Percentiles rank a stretch among this genome's conserved stretches.
Evolutionary conservation across 2,888 invertebrate species (phyloP).

Genomic region (Agelastica alni): DNA sequence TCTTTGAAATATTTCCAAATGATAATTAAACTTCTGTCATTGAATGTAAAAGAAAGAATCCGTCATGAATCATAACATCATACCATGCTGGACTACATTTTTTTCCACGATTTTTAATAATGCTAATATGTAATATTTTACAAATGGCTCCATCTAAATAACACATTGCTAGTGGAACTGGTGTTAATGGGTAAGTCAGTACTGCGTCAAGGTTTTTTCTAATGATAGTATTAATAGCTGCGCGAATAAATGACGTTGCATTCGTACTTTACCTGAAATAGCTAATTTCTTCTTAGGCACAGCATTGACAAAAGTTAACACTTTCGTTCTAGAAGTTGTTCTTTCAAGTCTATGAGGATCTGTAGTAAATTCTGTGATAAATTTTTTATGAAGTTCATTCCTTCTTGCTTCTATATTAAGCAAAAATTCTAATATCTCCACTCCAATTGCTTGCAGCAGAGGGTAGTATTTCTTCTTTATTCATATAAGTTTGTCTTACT

Average conservation of each 20-base stretch:
- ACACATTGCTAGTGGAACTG: slow-evolving; percentile 23
- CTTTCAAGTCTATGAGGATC: slow-evolving; percentile 11
- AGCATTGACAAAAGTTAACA: slow-evolving; percentile 6
- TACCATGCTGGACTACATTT: slow-evolving; percentile 3
- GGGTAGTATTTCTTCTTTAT: too few relatives aligned
- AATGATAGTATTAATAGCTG: slow-evolving; percentile 9
- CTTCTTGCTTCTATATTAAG: too few relatives aligned
- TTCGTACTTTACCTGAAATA: slow-evolving; percentile 12
- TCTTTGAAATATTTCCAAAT: too few relatives aligned
- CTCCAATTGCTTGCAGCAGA: too few relatives aligned
- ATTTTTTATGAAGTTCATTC: slow-evolving; percentile 5
- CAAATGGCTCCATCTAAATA: slow-evolving; percentile 21
- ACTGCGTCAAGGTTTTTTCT: slow-evolving; percentile 14
- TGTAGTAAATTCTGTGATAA: slow-evolving; percentile 6
- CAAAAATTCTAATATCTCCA: not conserved
- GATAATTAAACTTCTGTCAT: not conserved
- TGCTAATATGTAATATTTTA: slow-evolving; percentile 25
- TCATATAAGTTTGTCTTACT: too few relatives aligned
- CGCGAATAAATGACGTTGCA: slow-evolving; percentile 22
- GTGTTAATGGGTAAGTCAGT: slow-evolving; percentile 18
- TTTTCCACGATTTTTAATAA: slow-evolving; percentile 17
- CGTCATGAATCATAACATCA: slow-evolving; percentile 19
- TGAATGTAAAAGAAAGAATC: slow-evolving; percentile 25
- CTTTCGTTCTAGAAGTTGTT: not conserved
- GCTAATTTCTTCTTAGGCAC: slow-evolving; percentile 10